phyloP scores from a whole-genome alignment of 1,140 invertebrate genomes.

The Ceratoteleas bidentatus region DNA sequence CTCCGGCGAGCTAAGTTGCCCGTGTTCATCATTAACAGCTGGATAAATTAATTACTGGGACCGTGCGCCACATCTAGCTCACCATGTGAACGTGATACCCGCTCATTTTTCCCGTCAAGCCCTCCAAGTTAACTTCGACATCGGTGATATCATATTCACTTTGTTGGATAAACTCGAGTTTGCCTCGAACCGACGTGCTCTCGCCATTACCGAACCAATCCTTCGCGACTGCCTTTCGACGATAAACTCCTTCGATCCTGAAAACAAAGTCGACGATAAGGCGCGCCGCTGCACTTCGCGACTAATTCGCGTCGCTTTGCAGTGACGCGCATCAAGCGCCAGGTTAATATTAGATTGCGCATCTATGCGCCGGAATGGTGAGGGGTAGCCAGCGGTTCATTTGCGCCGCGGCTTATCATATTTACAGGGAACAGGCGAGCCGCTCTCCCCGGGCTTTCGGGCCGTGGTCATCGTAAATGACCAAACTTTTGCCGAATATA shows the following conservation, averaged over 20 bases:
- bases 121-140: constrained; percentile 89
- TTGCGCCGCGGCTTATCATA: background rate
- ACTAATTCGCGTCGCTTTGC: too few species aligned
- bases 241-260: constrained; percentile 88
- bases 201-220: constrained; percentile 93
- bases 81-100: constrained; percentile 94
- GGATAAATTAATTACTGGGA: background rate
- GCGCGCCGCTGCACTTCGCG: background rate
- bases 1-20: background rate
- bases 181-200: constrained; percentile 84
- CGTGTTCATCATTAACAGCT: background rate
- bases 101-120: constrained; percentile 84
- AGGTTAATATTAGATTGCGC: too few species aligned
- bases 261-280: constrained; percentile 9
- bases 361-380: too few species aligned
- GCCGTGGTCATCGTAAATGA: constrained; percentile 93
- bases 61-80: constrained; percentile 14
- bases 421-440: constrained; percentile 92
- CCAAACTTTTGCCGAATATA: constrained; percentile 91
- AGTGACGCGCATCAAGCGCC: too few species aligned
- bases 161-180: constrained; percentile 91
- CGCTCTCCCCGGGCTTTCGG: constrained; percentile 92
- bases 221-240: constrained; percentile 91
- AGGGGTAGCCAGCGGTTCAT: too few species aligned
- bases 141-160: constrained; percentile 92